Conservation (phyloP, 2,113 vertebrate species). For the Camelus dromedarius region DNA sequence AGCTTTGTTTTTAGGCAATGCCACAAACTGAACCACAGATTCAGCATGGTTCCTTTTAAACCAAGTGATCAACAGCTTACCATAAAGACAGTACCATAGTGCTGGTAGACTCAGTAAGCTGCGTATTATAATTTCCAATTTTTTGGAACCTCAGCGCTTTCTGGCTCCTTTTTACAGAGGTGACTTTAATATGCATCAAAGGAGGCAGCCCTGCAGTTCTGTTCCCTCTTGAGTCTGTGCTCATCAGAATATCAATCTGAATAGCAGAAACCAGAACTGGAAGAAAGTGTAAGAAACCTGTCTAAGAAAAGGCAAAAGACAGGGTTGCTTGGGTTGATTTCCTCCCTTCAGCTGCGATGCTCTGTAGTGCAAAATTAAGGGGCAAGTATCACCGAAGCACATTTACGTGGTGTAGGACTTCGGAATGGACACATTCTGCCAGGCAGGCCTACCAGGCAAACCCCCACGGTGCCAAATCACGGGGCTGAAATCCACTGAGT, state of each 20-base stretch:
- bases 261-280: background rate
- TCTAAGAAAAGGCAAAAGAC: background rate
- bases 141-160: background rate
- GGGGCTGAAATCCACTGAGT: background rate
- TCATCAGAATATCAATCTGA: slow-evolving; percentile 40
- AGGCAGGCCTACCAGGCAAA: background rate
- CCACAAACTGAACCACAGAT: background rate
- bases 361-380: background rate
- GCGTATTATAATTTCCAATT: background rate
- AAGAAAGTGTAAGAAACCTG: background rate
- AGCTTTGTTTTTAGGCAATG: background rate
- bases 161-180: background rate
- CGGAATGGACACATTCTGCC: background rate
- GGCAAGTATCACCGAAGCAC: background rate
- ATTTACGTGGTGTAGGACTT: background rate
- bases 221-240: slow-evolving; percentile 4
- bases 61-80: background rate
- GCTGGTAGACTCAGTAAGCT: background rate
- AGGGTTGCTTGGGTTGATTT: background rate
- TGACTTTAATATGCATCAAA: slow-evolving; percentile 56
- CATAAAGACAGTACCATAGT: background rate
- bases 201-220: background rate
- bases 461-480: background rate
- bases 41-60: background rate
- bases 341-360: background rate